These are phyloP conservation scores for Aphaenogaster floridana DNA, from an alignment of 1,140 invertebrate genomes.

Conservation along the genomic window DNA sequence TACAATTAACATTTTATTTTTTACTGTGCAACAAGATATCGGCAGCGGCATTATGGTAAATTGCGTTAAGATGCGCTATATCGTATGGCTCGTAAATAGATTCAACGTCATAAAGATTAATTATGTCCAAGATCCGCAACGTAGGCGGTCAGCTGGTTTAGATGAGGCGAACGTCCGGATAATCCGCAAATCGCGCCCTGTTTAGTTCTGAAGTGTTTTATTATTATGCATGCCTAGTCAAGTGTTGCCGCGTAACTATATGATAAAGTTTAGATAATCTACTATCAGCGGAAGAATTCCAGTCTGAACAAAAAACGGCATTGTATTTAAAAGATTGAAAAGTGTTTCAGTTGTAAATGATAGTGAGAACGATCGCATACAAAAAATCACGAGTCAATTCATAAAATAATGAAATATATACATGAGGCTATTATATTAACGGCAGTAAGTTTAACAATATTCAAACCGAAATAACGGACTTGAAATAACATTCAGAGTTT, in stretches of 20 bases:
- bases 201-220: background rate
- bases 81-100: background rate
- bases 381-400: background rate
- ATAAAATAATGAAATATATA: constrained; percentile 12
- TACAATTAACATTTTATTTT: too few species aligned
- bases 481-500: constrained; percentile 44
- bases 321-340: background rate
- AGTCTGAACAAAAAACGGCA: background rate
- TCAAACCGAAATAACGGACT: constrained; percentile 23
- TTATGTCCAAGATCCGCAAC: background rate
- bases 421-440: background rate
- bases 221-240: background rate
- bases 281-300: background rate
- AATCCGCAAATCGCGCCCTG: background rate
- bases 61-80: background rate
- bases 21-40: too few species aligned
- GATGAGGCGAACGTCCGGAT: background rate
- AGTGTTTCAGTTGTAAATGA: background rate
- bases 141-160: background rate
- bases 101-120: constrained; percentile 30
- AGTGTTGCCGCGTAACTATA: background rate
- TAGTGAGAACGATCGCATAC: background rate
- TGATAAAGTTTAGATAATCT: background rate
- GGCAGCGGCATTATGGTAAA: too few species aligned
- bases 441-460: constrained; percentile 25